Percentiles rank a stretch among this genome's conserved stretches.
phyloP scores from a whole-genome alignment of 2,113 vertebrate genomes.

The Myxocyprinus asiaticus region DNA sequence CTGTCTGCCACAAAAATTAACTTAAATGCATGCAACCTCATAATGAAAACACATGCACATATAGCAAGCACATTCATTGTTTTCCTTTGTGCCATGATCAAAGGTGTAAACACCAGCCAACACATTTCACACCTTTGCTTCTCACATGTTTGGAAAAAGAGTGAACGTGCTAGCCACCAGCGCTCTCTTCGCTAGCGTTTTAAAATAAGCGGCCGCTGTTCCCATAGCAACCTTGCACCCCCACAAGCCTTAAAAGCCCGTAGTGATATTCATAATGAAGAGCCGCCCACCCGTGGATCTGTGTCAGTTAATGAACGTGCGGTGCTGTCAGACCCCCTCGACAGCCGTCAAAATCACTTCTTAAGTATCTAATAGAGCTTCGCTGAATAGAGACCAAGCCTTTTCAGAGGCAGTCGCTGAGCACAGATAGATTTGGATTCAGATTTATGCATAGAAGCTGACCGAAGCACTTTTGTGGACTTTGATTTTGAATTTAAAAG shows the following conservation, averaged over 20 bases:
- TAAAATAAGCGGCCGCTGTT: conserved; percentile 61
- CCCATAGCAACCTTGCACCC: conserved; percentile 71
- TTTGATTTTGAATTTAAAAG: too few species aligned
- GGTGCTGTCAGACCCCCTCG: conserved; percentile 60
- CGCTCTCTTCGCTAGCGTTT: conserved; percentile 65
- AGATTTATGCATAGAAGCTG: too few species aligned
- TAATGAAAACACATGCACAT: too few species aligned
- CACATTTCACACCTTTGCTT: conserved; percentile 34
- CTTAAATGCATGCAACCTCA: too few species aligned
- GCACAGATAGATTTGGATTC: too few species aligned
- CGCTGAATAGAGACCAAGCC: conserved; percentile 50
- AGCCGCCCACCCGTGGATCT: conserved; percentile 72
- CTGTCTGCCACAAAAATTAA: too few species aligned
- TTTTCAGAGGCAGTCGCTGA: conserved; percentile 32
- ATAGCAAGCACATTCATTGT: background rate
- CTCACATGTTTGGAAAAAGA: too few species aligned
- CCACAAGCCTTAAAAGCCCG: conserved; percentile 65
- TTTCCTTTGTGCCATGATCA: background rate
- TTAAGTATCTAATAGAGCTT: conserved; percentile 51
- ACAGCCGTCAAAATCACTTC: conserved; percentile 59
- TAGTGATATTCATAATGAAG: conserved; percentile 70
- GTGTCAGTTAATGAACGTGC: conserved; percentile 69
- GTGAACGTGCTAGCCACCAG: conserved; percentile 55
- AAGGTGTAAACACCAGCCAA: conserved; percentile 11
- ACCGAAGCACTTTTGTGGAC: too few species aligned